These are phyloP conservation scores for Drosophila anomalata DNA, from an alignment of 2,888 invertebrate genomes.

Conservation along the genomic window DNA sequence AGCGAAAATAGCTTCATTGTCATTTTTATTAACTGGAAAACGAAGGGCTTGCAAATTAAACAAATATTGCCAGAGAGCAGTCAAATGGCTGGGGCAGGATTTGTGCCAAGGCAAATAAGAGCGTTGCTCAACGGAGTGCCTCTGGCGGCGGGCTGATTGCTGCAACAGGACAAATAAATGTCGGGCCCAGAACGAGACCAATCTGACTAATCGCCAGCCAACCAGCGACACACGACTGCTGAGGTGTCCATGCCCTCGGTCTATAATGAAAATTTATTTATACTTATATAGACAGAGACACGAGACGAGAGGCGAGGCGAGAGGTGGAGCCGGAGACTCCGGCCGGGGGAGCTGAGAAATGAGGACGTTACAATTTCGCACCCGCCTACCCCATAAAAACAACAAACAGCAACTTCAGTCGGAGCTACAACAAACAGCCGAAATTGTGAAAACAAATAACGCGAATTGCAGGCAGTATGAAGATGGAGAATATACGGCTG, in stretches of 20 bases:
- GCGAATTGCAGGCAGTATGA: constrained; percentile 54
- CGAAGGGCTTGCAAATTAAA: constrained; percentile 67
- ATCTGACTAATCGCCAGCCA: constrained; percentile 26
- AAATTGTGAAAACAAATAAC: constrained; percentile 71
- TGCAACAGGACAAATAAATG: constrained; percentile 67
- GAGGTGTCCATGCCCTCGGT: constrained; percentile 28
- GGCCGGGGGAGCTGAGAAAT: constrained; percentile 11
- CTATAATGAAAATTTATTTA: constrained; percentile 56
- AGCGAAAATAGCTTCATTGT: constrained; percentile 70
- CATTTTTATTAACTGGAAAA: constrained; percentile 74
- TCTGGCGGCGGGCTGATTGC: constrained; percentile 60
- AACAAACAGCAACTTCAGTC: constrained; percentile 53
- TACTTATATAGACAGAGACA: constrained; percentile 15
- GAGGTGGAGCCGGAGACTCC: not conserved
- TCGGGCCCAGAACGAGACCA: constrained; percentile 4
- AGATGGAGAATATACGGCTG: constrained; percentile 27
- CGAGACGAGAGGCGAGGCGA: not conserved
- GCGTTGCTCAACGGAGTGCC: constrained; percentile 27
- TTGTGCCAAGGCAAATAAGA: constrained; percentile 70
- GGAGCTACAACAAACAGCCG: constrained; percentile 53
- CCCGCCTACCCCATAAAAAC: constrained; percentile 43
- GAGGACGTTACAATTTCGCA: constrained; percentile 25
- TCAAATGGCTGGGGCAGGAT: constrained; percentile 67
- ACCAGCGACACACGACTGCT: not conserved
- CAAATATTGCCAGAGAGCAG: constrained; percentile 74